A percentile compares a stretch with the other conserved stretches of the same genome.
Conservation (phyloP, 1,140 invertebrate species). For the Limonius californicus region DNA sequence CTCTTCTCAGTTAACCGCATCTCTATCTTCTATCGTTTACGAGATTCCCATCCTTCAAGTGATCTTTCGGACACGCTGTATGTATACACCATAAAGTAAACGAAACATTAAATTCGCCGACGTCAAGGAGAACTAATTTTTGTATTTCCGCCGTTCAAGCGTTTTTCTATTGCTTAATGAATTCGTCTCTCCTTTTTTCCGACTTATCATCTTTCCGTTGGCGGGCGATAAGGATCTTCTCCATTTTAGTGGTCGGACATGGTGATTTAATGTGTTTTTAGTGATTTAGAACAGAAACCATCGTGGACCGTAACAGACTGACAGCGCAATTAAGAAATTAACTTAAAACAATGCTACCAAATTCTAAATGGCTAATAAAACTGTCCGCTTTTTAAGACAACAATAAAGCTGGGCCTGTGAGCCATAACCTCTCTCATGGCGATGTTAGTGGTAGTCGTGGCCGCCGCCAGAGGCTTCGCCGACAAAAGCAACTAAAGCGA, state of each 20-base stretch:
- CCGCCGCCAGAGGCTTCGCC: slow-evolving; percentile 21
- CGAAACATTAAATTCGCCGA: no score
- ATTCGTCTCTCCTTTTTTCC: no score
- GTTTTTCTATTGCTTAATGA: no score
- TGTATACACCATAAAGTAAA: no score
- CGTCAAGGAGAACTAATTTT: no score
- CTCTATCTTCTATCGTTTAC: no score
- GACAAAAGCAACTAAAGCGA: slow-evolving; percentile 28
- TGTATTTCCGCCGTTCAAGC: no score
- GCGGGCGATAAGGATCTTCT: neutral
- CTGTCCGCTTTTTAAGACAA: slow-evolving; percentile 11
- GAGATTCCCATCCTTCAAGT: no score
- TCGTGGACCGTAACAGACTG: neutral
- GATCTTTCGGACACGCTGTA: no score
- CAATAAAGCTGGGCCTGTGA: slow-evolving; percentile 2
- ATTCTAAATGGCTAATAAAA: slow-evolving; percentile 11
- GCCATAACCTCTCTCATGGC: neutral
- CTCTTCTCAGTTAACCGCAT: no score
- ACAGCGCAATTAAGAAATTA: slow-evolving; percentile 13
- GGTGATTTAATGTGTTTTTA: slow-evolving; percentile 7
- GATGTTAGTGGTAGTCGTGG: slow-evolving; percentile 8
- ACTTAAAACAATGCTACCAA: slow-evolving; percentile 14
- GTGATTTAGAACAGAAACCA: neutral
- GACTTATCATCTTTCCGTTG: slow-evolving; percentile 2
- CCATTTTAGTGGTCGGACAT: neutral